These are phyloP conservation scores for Phrynocephalus forsythii DNA, from an alignment of 2,797 vertebrate species.

Conservation along the genomic window DNA sequence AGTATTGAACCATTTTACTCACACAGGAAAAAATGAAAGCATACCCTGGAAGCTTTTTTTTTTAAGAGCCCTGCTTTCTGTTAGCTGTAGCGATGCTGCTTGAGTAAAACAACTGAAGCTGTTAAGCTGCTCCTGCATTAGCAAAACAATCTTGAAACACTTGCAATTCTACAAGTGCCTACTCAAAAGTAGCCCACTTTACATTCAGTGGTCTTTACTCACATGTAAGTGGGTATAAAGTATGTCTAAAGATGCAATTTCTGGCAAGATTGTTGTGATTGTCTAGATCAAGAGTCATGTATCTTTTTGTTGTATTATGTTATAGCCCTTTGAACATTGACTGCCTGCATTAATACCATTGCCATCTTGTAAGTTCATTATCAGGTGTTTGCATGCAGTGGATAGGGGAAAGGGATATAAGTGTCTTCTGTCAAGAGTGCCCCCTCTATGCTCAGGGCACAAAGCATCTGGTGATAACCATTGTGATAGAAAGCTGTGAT, in stretches of 20 bases:
- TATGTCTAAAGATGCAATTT: neutral
- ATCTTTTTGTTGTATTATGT: no score
- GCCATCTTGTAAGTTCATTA: neutral
- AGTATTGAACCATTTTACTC: conserved; percentile 77
- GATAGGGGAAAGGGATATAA: no score
- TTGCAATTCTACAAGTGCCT: conserved; percentile 1
- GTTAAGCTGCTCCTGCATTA: conserved; percentile 34
- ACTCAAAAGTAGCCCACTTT: neutral
- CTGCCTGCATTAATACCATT: no score
- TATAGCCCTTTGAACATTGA: no score
- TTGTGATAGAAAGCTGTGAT: no score
- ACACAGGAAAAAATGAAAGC: conserved; percentile 49
- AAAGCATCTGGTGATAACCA: no score
- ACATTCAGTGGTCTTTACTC: neutral
- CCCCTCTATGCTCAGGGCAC: no score
- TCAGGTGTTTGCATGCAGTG: neutral
- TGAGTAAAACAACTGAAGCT: conserved; percentile 1
- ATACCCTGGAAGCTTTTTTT: conserved; percentile 65
- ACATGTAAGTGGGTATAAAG: neutral
- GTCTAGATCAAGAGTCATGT: conserved; percentile 36
- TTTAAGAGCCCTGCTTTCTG: conserved; percentile 44
- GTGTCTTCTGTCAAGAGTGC: no score
- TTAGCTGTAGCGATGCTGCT: conserved; percentile 47
- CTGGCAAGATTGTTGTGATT: conserved; percentile 23
- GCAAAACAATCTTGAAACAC: conserved; percentile 26